A percentile compares a stretch with the other conserved stretches of the same genome.
Evolutionary conservation across 2,888 invertebrate species (phyloP).

Genomic region (Drosophila multiciliata): DNA sequence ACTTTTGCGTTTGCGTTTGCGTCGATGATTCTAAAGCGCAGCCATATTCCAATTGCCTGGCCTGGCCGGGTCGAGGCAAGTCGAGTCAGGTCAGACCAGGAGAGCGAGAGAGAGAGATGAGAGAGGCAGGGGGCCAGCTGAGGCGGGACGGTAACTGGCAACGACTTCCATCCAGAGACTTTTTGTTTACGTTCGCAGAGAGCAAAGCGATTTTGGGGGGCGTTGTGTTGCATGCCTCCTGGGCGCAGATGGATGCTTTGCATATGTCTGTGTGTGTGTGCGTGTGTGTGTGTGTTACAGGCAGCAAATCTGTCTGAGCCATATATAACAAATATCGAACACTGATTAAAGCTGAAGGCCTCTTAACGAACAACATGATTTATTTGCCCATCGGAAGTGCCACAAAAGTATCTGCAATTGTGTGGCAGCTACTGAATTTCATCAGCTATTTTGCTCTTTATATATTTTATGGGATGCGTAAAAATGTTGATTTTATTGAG

Average conservation of each 20-base stretch:
- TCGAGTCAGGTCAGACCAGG: not conserved
- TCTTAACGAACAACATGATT: conserved; percentile 31
- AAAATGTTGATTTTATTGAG: not conserved
- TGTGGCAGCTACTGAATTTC: conserved; percentile 12
- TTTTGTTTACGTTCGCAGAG: conserved; percentile 39
- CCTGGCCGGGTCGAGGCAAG: conserved; percentile 7
- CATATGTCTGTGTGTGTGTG: conserved; percentile 14
- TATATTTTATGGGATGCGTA: not conserved
- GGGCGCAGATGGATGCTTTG: conserved; percentile 34
- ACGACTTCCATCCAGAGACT: conserved; percentile 16
- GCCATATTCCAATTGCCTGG: conserved; percentile 51
- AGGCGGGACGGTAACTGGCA: conserved; percentile 14
- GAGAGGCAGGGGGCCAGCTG: not conserved
- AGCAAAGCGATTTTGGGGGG: conserved; percentile 26
- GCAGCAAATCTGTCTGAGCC: not conserved
- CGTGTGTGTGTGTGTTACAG: not conserved
- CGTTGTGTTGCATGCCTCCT: conserved; percentile 39
- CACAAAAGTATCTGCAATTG: not conserved
- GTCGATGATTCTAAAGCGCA: conserved; percentile 78
- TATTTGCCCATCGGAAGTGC: conserved; percentile 12
- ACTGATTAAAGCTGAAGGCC: conserved; percentile 44
- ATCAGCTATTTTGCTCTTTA: not conserved
- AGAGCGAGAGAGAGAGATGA: not conserved
- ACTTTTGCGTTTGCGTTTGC: conserved; percentile 79
- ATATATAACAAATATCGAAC: conserved; percentile 30